Conservation (phyloP, 2,113 vertebrate genomes). For the Protobothrops mucrosquamatus region DNA sequence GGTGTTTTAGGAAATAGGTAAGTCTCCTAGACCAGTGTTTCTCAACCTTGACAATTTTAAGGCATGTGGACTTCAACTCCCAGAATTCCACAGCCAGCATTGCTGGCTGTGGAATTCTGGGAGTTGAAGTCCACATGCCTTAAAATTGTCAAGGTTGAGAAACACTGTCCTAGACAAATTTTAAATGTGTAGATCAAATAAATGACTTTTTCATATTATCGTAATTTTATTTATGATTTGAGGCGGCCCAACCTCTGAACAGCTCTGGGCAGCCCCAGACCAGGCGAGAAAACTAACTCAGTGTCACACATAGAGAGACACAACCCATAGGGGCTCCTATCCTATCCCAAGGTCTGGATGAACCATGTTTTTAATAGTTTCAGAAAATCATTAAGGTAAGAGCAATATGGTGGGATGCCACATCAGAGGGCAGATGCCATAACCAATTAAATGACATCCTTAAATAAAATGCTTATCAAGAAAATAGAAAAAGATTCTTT, state of each 20-base stretch:
- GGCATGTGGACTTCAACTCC: too few species aligned
- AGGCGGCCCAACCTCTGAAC: background rate
- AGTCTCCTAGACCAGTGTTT: background rate
- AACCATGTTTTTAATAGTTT: background rate
- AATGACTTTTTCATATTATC: conserved; percentile 32
- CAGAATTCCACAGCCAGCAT: too few species aligned
- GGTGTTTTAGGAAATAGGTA: background rate
- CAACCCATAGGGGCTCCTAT: background rate
- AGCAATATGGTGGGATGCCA: background rate
- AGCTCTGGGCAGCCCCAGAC: background rate
- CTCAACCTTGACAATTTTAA: too few species aligned
- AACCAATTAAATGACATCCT: background rate
- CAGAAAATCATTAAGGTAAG: background rate
- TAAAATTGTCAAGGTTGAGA: too few species aligned
- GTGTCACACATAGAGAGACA: background rate
- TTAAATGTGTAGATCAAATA: conserved; percentile 33
- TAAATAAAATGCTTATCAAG: background rate
- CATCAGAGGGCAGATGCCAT: background rate
- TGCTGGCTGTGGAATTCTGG: too few species aligned
- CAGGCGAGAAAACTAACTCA: background rate
- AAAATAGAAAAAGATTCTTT: background rate
- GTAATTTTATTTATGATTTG: background rate
- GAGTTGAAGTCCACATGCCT: too few species aligned
- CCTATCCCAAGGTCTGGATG: background rate
- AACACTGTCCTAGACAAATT: conserved; percentile 21